phyloP scores from a whole-genome alignment of 2,797 vertebrate species.

The Paguma larvata region DNA sequence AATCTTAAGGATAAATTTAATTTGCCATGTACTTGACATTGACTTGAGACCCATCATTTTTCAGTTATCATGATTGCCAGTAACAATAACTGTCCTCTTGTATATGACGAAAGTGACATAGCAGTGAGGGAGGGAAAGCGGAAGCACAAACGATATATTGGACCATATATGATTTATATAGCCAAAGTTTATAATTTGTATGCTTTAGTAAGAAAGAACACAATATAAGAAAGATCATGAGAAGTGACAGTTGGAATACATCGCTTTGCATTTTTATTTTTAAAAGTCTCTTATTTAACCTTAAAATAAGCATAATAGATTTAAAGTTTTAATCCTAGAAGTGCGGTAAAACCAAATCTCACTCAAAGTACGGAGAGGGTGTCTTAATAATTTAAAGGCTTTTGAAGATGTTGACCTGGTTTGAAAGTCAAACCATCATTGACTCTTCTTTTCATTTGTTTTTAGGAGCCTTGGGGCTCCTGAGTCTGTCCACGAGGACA shows the following conservation, averaged over 20 bases:
- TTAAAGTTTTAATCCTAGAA: constrained; percentile 8
- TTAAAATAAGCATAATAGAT: background rate
- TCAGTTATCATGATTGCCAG: too few species aligned
- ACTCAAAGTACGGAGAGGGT: background rate
- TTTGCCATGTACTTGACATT: background rate
- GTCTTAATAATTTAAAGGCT: background rate
- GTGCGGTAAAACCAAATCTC: background rate
- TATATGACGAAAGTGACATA: background rate
- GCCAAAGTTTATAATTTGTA: background rate
- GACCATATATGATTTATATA: background rate
- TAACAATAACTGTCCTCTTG: background rate
- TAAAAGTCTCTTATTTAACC: background rate
- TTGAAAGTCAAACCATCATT: background rate
- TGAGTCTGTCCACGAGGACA: background rate
- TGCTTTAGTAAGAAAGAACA: constrained; percentile 22
- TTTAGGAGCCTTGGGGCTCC: background rate
- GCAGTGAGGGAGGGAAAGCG: background rate
- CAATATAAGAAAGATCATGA: background rate
- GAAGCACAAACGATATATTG: background rate
- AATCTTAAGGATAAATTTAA: constrained; percentile 12
- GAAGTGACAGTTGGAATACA: background rate
- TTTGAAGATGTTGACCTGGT: background rate
- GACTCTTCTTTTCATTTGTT: background rate
- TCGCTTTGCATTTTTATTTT: background rate
- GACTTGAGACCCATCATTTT: background rate